Percentiles rank a stretch among this genome's conserved stretches.
These are phyloP conservation scores for Labrus mixtus DNA, from an alignment of 2,113 vertebrate genomes.

Conservation along the genomic window DNA sequence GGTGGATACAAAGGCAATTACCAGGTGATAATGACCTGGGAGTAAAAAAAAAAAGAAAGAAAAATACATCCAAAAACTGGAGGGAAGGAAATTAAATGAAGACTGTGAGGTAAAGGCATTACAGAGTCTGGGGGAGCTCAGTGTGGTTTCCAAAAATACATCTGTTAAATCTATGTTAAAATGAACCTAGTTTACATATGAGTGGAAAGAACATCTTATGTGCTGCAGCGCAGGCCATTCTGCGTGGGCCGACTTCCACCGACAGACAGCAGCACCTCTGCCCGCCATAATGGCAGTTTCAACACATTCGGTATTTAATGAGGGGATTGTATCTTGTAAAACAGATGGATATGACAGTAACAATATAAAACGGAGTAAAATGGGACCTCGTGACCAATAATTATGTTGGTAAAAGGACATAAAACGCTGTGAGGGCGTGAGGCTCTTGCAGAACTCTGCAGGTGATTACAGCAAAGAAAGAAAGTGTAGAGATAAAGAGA, in stretches of 20 bases:
- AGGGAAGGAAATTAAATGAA: neutral
- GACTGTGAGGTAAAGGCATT: no score
- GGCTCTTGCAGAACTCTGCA: neutral
- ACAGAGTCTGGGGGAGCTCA: neutral
- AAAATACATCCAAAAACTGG: neutral
- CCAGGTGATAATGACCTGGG: slow-evolving; percentile 22
- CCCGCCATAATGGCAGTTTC: slow-evolving; percentile 18
- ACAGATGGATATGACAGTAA: slow-evolving; percentile 35
- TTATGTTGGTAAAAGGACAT: slow-evolving; percentile 2
- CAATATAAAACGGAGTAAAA: slow-evolving; percentile 14
- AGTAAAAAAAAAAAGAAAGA: slow-evolving; percentile 9
- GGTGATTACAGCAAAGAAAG: neutral
- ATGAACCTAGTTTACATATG: neutral
- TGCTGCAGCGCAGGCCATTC: neutral
- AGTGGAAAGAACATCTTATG: neutral
- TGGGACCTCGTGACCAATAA: slow-evolving; percentile 23
- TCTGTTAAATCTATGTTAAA: neutral
- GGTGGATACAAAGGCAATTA: slow-evolving; percentile 37
- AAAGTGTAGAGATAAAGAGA: neutral
- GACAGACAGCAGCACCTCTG: slow-evolving; percentile 29
- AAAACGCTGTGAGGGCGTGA: neutral
- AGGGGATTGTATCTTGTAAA: slow-evolving; percentile 33
- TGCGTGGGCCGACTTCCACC: slow-evolving; percentile 27
- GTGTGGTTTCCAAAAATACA: neutral
- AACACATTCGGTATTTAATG: slow-evolving; percentile 36